Percentiles rank a stretch among this genome's conserved stretches.
These are phyloP conservation scores for Synchiropus splendidus DNA, from an alignment of 2,113 vertebrate genomes.

Conservation along the genomic window DNA sequence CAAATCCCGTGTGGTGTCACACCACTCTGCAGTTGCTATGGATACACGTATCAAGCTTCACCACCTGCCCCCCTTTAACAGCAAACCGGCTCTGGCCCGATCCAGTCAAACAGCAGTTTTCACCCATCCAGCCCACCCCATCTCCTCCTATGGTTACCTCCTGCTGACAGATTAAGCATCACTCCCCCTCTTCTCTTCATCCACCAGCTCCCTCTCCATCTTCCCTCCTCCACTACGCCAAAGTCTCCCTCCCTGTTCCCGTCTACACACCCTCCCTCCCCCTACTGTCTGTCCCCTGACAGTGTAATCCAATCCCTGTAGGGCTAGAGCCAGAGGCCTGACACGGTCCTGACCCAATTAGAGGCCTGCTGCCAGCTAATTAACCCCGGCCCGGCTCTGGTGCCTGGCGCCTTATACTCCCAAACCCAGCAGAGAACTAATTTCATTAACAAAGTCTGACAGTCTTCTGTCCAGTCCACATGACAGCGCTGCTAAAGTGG, in stretches of 20 bases:
- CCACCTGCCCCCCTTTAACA: constrained; percentile 52
- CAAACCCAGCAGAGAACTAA: constrained; percentile 49
- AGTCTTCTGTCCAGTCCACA: constrained; percentile 20
- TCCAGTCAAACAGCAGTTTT: constrained; percentile 37
- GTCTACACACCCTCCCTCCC: constrained; percentile 25
- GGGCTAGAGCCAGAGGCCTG: constrained; percentile 60
- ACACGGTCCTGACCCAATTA: constrained; percentile 69
- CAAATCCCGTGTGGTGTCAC: constrained; percentile 50
- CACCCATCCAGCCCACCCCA: constrained; percentile 21
- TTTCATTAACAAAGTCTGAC: constrained; percentile 55
- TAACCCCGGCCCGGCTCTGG: constrained; percentile 53
- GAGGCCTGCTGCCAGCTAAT: constrained; percentile 63
- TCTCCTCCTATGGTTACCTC: constrained; percentile 31
- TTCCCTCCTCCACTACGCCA: constrained; percentile 13
- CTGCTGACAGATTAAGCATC: constrained; percentile 52
- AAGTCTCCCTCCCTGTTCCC: constrained; percentile 7
- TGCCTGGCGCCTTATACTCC: constrained; percentile 60
- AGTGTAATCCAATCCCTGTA: constrained; percentile 67
- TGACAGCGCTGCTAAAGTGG: too few relatives aligned
- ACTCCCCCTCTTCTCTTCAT: constrained; percentile 10
- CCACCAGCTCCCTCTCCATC: constrained; percentile 24
- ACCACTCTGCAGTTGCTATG: constrained; percentile 51
- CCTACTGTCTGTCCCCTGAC: constrained; percentile 41
- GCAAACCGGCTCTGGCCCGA: constrained; percentile 24
- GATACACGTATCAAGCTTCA: constrained; percentile 60